Conservation (phyloP, 2,797 vertebrate genomes). For the Telmatherina bonti region DNA sequence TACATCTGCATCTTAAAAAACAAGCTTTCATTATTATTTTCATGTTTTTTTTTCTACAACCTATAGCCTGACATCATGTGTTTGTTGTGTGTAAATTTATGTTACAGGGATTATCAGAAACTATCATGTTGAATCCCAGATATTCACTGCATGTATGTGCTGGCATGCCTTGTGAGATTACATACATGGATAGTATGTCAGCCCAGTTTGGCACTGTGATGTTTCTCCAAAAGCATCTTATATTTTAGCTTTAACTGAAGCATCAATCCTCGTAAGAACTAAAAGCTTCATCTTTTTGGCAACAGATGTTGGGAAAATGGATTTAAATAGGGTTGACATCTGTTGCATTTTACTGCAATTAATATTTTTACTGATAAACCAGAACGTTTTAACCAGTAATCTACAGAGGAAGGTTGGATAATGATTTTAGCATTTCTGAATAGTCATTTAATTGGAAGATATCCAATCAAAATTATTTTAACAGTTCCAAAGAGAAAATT, state of each 20-base stretch:
- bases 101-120: neutral
- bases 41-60: neutral
- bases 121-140: neutral
- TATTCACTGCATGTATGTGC: neutral
- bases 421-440: too few species aligned
- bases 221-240: neutral
- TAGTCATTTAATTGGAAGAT: too few species aligned
- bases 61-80: neutral
- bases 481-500: too few species aligned
- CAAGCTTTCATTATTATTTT: too few species aligned
- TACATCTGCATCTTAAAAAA: neutral
- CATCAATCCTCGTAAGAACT: neutral
- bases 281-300: neutral
- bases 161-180: neutral
- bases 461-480: too few species aligned
- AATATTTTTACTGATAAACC: too few species aligned
- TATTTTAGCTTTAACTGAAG: too few species aligned
- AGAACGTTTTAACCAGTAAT: too few species aligned
- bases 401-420: too few species aligned
- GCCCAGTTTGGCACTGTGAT: neutral
- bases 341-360: too few species aligned
- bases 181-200: neutral
- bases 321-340: too few species aligned
- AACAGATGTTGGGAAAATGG: neutral
- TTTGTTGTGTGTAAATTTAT: neutral